Conservation (phyloP, 2,888 invertebrate genomes). For the Neria commutata region DNA sequence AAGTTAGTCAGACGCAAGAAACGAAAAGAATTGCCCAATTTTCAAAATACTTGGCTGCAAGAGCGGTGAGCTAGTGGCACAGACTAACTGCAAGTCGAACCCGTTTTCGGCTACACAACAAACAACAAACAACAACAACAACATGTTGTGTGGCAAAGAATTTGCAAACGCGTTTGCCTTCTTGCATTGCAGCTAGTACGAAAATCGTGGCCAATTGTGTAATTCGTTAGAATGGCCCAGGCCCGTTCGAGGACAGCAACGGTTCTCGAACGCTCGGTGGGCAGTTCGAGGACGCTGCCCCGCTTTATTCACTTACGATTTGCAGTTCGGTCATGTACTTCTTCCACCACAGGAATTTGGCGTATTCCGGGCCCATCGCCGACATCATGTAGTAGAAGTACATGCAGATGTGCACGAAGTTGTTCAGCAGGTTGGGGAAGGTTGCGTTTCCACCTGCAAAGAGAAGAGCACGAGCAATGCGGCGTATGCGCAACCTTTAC, state of each 20-base stretch:
- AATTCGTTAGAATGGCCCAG: no score
- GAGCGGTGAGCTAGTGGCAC: background rate
- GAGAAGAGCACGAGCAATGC: background rate
- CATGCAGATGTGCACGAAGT: conserved; percentile 95
- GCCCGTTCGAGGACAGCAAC: no score
- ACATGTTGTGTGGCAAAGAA: background rate
- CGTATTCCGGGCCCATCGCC: conserved; percentile 85
- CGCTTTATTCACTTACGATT: conserved; percentile 70
- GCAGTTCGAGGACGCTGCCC: no score
- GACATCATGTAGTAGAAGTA: conserved; percentile 91
- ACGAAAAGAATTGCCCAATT: background rate
- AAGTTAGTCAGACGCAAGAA: background rate
- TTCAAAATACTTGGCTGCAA: background rate
- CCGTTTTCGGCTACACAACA: no score
- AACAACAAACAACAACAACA: no score
- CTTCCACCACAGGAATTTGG: conserved; percentile 93
- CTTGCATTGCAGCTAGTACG: no score
- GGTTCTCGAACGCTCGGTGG: no score
- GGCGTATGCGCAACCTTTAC: background rate
- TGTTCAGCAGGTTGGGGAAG: conserved; percentile 74
- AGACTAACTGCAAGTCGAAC: background rate
- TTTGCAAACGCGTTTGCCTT: background rate
- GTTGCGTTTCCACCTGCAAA: conserved; percentile 66
- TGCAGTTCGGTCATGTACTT: conserved; percentile 91
- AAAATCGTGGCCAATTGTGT: no score